Base-by-base conservation (phyloP, 2,888 invertebrate species). In the Euspilapteryx auroguttella region DNA sequence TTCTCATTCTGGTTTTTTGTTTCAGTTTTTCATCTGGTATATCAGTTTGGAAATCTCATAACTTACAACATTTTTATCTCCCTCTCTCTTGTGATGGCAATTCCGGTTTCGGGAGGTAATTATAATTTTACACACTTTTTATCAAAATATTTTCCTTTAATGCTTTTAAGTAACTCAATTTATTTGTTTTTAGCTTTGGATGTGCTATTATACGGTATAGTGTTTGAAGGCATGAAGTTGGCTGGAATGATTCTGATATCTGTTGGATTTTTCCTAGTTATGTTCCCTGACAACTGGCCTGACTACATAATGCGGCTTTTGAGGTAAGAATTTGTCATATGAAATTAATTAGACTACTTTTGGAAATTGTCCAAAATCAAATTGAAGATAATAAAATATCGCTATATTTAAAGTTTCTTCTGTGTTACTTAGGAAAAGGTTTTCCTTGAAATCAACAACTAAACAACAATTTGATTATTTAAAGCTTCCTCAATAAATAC, bases 261-360 rank as follows among this genome's bases (percentile, higher is more conserved):
- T 1, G 87, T 92, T 30, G 94, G 95, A 29, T 94, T 95, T 75
- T 87, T 93, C 61, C 80, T 95, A 30, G 94, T 95, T 35, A 89
- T 95, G 86, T 89, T 95, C 44, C 95, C 95, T 0, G 92, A 93
- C 62, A 94, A 95, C 75, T 95, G 95, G 95, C 94, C 94, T 1
- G 91, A 94, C 56, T 94, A 94, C 62, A 90, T 94, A 61, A 93
- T 92, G 49, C 81, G 91, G 42, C 78, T 94, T 34, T 78, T 94
- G 45, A 86, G 93, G 92, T 93, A 79, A 37, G 43, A 30, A 13
- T 14, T 12, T 25, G 10, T 6, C 17, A 17, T 17, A 5, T 17
- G 5, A 6, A 6, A 17, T 8, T 17, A 17, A 17, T 6, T n/a
- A n/a, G n/a, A n/a, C n/a, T n/a, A n/a, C n/a, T n/a, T n/a, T n/a